Percentiles rank a stretch among this genome's conserved stretches.
Evolutionary conservation across 2,888 invertebrate genomes (phyloP).

Genomic region (Harpalus rubripes): DNA sequence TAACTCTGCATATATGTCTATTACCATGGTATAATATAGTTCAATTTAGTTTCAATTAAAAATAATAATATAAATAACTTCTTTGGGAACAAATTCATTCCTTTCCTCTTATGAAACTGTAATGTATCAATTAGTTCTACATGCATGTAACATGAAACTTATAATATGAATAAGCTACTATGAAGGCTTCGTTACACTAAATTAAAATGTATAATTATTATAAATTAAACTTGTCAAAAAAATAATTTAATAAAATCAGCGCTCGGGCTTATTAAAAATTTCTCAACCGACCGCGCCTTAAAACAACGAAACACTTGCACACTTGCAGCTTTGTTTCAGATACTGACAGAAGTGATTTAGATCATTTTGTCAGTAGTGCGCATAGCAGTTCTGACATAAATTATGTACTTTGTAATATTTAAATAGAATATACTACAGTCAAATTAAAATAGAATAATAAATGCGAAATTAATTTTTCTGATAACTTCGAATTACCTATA

Average conservation of each 20-base stretch:
- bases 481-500: no score
- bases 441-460: no score
- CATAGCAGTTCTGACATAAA: no score
- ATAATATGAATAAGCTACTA: not conserved
- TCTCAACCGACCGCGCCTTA: conserved; percentile 48
- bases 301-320: conserved; percentile 29
- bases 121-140: conserved; percentile 54
- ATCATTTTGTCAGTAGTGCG: not conserved
- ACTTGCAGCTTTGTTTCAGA: not conserved
- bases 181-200: conserved; percentile 36
- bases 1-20: no score
- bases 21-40: no score
- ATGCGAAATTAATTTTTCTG: no score
- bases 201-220: conserved; percentile 61
- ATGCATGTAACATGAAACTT: not conserved
- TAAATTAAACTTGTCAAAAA: conserved; percentile 64
- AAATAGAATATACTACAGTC: no score
- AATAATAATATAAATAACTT: no score
- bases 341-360: not conserved
- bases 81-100: not conserved
- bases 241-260: conserved; percentile 61
- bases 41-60: no score
- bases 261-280: conserved; percentile 53
- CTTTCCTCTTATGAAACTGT: conserved; percentile 1
- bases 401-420: no score